Conservation (phyloP, 2,113 vertebrate genomes). For the Plecotus auritus region DNA sequence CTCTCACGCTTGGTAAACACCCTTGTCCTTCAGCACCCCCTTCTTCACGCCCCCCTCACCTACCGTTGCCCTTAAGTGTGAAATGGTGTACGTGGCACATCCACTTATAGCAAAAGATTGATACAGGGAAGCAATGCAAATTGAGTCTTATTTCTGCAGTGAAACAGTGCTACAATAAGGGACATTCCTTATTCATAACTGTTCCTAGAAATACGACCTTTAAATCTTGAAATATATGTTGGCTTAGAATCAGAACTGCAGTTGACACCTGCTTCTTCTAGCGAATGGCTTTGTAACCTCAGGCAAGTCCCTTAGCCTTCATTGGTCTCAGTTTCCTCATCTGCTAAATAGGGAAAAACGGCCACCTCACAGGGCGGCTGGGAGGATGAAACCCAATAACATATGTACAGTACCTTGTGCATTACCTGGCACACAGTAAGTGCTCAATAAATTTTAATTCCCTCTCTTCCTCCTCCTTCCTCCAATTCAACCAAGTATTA, state of each 20-base stretch:
- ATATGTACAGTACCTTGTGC: background rate
- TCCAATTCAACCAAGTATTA: slow-evolving; percentile 56
- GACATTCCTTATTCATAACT: background rate
- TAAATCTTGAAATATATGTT: background rate
- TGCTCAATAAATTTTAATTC: slow-evolving; percentile 66
- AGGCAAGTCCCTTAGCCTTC: background rate
- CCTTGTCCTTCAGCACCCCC: too few relatives aligned
- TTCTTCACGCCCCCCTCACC: fast-evolving
- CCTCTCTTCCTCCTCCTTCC: slow-evolving; percentile 44
- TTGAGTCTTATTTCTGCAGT: background rate
- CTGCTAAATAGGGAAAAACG: background rate
- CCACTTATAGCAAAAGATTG: background rate
- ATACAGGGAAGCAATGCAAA: background rate
- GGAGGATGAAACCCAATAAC: background rate
- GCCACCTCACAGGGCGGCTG: background rate
- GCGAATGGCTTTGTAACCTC: background rate
- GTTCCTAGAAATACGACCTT: background rate
- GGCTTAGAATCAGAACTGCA: background rate
- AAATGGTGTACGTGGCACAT: background rate
- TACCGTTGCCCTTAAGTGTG: background rate
- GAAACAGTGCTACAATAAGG: background rate
- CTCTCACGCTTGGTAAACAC: background rate
- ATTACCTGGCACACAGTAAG: slow-evolving; percentile 62
- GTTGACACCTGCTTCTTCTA: background rate
- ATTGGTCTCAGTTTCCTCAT: background rate